These are phyloP conservation scores for Dusona sp. DNA, from an alignment of 2,888 invertebrate species.

Conservation along the genomic window DNA sequence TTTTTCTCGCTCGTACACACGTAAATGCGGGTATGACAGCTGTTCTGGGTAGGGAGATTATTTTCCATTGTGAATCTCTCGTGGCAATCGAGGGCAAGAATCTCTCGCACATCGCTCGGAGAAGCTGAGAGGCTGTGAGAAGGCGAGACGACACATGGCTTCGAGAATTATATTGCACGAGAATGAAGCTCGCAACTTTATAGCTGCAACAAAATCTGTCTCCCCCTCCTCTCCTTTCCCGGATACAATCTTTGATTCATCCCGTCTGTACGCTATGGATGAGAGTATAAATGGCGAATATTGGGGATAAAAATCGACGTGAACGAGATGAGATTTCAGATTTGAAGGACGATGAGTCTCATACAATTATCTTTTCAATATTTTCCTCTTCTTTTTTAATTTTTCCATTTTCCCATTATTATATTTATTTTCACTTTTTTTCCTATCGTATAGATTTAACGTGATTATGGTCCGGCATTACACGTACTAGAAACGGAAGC, in stretches of 20 bases:
- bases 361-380: slow-evolving; percentile 18
- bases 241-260: slow-evolving; percentile 33
- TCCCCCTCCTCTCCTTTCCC: neutral
- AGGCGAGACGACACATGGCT: slow-evolving; percentile 36
- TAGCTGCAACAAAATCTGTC: slow-evolving; percentile 21
- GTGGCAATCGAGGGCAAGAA: slow-evolving; percentile 48
- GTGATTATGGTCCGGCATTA: slow-evolving; percentile 45
- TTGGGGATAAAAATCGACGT: slow-evolving; percentile 46
- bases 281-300: slow-evolving; percentile 33
- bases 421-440: slow-evolving; percentile 9
- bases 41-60: slow-evolving; percentile 50
- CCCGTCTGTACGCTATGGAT: slow-evolving; percentile 30
- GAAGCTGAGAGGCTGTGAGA: slow-evolving; percentile 26
- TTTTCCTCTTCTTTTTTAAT: neutral
- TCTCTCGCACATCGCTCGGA: slow-evolving; percentile 42
- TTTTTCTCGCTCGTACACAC: neutral
- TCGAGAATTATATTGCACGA: slow-evolving; percentile 41
- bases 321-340: slow-evolving; percentile 20
- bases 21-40: slow-evolving; percentile 44
- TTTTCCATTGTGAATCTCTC: slow-evolving; percentile 52
- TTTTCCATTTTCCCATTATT: slow-evolving; percentile 21
- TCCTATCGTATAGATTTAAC: slow-evolving; percentile 39
- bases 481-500: slow-evolving; percentile 55
- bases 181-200: slow-evolving; percentile 43
- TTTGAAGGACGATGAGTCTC: slow-evolving; percentile 23